Evolutionary conservation across 2,113 vertebrate species (phyloP).

Genomic region (Antennarius striatus): DNA sequence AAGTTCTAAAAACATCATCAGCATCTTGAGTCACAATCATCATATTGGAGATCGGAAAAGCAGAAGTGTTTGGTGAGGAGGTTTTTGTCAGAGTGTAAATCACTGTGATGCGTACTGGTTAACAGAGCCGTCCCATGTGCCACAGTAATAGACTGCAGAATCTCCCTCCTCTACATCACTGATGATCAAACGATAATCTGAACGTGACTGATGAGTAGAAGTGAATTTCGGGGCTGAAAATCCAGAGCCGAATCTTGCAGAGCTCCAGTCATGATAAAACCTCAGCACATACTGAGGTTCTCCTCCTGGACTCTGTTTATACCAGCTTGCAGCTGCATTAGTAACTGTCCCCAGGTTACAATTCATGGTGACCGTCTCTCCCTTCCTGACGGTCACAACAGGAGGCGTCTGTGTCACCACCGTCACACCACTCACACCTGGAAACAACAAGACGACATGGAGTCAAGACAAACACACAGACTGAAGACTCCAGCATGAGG

Average conservation of each 20-base stretch:
- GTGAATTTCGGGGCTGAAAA: constrained; percentile 59
- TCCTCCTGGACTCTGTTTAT: constrained; percentile 59
- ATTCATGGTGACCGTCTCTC: constrained; percentile 42
- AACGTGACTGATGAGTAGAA: constrained; percentile 37
- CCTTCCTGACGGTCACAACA: constrained; percentile 38
- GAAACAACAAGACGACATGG: constrained; percentile 31
- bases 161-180: constrained; percentile 59
- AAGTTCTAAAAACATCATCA: no score
- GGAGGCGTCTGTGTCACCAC: constrained; percentile 51
- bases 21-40: no score
- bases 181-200: constrained; percentile 64
- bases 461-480: constrained; percentile 24
- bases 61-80: constrained; percentile 38
- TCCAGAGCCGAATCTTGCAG: constrained; percentile 28
- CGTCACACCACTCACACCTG: constrained; percentile 54
- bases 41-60: not conserved
- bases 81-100: constrained; percentile 64
- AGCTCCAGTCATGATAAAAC: fast-evolving
- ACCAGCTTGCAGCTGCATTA: constrained; percentile 21
- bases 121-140: constrained; percentile 9
- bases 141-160: constrained; percentile 67
- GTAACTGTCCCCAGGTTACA: constrained; percentile 41
- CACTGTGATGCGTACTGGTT: constrained; percentile 25
- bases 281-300: constrained; percentile 33
- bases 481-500: constrained; percentile 33